Base-by-base conservation (phyloP, 2,888 invertebrate genomes). In the Mechanitis messenoides region DNA sequence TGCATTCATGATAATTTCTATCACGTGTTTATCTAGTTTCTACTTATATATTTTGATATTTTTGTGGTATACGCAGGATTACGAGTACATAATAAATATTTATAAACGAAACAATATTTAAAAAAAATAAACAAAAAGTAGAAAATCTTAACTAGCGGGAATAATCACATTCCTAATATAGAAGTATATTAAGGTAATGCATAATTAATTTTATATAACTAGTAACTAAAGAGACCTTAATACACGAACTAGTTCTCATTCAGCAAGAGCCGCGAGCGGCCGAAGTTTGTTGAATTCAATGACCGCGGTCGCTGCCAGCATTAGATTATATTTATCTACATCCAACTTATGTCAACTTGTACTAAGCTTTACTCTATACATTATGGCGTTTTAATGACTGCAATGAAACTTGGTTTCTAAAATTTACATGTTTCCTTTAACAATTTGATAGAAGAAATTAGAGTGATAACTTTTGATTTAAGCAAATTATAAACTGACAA, bases 251-350 rank as follows among this genome's bases (percentile, higher is more conserved):
- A 50, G 50, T 50, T 60, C 50, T 31, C 55, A 60, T 60, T 56
- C 60, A 60, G 47, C 50, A 50, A 56, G 55, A 50, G 33, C 31
- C 54, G 53, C n/a, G 33, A 58, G 46, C 45, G 28, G 47, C 45
- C 56, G 20, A 62, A 62, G 62, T 62, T 62, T 20, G 58, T 50
- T 38, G 42, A 62, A 59, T 56, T 54, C 62, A 57, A 59, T 45
- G 63, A 57, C 56, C 63, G 63, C 58, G 60, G 60, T 53, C 45
- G 59, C 62, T 58, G 63, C 50, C 55, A 33, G 54, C 53, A 42
- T 60, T 60, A 57, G 59, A 63, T 63, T 60, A 59, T 53, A 45
- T 31, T 12, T 28, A 50, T 50, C 54, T 33, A 33, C 54, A 45
- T 47, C 55, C 55, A 59, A 42, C 60, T 46, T 38, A 42, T 12